Conservation (phyloP, 2,888 invertebrate species). For the Aproaerema taeniolella region DNA sequence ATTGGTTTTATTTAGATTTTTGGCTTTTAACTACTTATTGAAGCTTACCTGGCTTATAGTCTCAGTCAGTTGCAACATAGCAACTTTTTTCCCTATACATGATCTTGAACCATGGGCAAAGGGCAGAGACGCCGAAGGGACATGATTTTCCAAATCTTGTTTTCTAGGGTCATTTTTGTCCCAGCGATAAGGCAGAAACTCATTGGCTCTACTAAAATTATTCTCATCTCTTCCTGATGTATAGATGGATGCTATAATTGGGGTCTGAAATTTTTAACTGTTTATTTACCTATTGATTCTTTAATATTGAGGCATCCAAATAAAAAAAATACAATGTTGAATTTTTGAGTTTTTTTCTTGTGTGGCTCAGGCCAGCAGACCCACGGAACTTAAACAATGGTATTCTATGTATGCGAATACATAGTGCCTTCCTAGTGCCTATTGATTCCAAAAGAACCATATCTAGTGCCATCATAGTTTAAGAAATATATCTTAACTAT, state of each 20-base stretch:
- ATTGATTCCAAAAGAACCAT: too few relatives aligned
- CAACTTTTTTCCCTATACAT: conserved; percentile 89
- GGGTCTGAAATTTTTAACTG: conserved; percentile 82
- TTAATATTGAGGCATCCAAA: too few relatives aligned
- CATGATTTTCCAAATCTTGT: conserved; percentile 61
- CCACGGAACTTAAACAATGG: too few relatives aligned
- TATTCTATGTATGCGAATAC: too few relatives aligned
- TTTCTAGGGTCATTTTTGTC: conserved; percentile 68
- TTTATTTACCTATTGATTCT: too few relatives aligned
- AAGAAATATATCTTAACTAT: too few relatives aligned
- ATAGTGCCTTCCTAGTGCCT: too few relatives aligned
- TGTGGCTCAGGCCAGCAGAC: too few relatives aligned
- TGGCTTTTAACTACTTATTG: not conserved
- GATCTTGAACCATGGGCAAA: conserved; percentile 90
- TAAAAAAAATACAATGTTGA: too few relatives aligned
- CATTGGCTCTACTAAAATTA: conserved; percentile 82
- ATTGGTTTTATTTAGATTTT: too few relatives aligned
- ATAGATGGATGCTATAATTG: conserved; percentile 90
- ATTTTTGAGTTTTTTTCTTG: too few relatives aligned
- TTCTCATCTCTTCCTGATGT: conserved; percentile 86
- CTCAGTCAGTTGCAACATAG: conserved; percentile 84
- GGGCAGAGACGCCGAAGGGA: conserved; percentile 84
- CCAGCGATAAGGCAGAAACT: conserved; percentile 89
- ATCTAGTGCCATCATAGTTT: too few relatives aligned
- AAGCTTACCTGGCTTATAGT: conserved; percentile 79